Evolutionary conservation across 2,113 vertebrate genomes (phyloP), one percentile per base, ranked within the genome.

Genomic region (Sorex fumeus): DNA sequence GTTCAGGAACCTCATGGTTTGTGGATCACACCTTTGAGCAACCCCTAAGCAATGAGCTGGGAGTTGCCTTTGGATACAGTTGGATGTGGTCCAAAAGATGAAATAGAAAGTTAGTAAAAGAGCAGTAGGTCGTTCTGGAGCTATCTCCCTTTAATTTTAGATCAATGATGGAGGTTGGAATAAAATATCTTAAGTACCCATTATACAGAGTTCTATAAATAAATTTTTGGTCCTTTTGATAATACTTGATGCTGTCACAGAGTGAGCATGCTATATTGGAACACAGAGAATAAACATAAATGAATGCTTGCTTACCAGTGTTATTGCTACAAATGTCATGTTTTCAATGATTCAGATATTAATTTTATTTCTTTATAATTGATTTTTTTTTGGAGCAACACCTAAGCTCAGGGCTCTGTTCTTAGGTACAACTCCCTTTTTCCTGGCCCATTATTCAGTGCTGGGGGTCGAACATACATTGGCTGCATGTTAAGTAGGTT

Each of bases 291-390:
- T 6, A 74, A 12, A 27, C 45, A 23, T 60, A 84, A 78, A 71
- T 91, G 82, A 91, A 64, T 72, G 9, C 34, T 88, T 88, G 19
- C 30, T 57, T 84, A 84, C 88, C 84, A 47, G 72, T 72, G 34
- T 85, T 70, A 32, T 78, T 81, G 23, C 7, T 53, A 66, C 18
- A 15, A 64, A 80, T 67, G 21, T 60, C 45, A 69, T 79, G 3
- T 60, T 30, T 81, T 81, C 25, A 25, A 47, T 2, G 72, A 86
- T 50, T 91, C n/a, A 71, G 23, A 1, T 78, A 45, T 88, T 88
- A 66, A 79, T 78, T 84, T 84, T 84, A 69, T 84, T 50, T 88
- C 71, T 83, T 13, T 19, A 69, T 84, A 91, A 40, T 64, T 67
- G 74, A 43, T 36, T 89, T 92, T 86, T 83, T 10, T 10, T 10